These are phyloP conservation scores for Saguinus midas DNA, from an alignment of 2,113 vertebrate species.

Conservation along the genomic window DNA sequence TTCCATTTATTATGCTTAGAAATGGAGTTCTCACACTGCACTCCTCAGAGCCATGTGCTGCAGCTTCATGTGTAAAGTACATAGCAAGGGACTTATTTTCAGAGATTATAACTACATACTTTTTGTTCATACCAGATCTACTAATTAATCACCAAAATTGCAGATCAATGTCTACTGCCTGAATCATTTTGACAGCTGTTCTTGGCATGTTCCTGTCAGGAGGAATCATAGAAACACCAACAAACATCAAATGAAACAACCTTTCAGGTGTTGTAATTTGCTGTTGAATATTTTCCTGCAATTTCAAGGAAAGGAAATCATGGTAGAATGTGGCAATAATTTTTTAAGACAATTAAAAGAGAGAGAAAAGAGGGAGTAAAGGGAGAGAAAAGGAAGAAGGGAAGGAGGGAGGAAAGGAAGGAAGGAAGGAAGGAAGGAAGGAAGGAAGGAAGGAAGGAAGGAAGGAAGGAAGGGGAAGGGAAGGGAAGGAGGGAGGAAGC, in stretches of 20 bases:
- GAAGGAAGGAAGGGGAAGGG: no score
- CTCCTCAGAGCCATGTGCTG: not conserved
- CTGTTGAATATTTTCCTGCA: not conserved
- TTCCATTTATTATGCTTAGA: slow-evolving; percentile 7
- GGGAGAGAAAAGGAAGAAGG: not conserved
- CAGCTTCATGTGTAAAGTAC: not conserved
- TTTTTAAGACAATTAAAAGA: not conserved
- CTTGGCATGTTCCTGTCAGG: not conserved
- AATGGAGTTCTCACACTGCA: not conserved
- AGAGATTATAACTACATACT: not conserved
- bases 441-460: not conserved
- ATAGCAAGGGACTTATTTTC: not conserved
- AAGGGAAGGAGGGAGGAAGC: fast-evolving
- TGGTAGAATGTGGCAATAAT: not conserved
- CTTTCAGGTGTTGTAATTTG: slow-evolving; percentile 8
- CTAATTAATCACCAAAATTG: slow-evolving; percentile 40
- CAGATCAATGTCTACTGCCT: not conserved
- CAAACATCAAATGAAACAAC: not conserved
- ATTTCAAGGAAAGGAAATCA: not conserved
- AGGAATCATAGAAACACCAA: not conserved
- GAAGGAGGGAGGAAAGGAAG: no score
- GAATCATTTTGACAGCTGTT: not conserved
- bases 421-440: not conserved
- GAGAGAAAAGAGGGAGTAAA: not conserved
- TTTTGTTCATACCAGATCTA: not conserved